Base-by-base conservation (phyloP, 1,140 invertebrate species). In the Drosophila fuyamai region DNA sequence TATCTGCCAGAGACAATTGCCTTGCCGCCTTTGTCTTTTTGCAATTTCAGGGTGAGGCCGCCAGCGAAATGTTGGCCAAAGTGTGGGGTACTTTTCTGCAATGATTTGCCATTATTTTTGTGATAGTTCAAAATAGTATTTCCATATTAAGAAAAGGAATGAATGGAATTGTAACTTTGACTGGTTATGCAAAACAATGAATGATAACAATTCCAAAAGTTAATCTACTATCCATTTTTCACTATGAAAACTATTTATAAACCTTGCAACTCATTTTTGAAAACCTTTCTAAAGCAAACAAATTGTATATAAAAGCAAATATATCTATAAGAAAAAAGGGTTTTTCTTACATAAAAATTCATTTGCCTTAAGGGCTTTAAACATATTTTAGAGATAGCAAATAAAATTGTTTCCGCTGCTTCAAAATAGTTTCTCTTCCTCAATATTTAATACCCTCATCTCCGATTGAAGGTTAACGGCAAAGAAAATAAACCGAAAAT, bases 21-120 rank as follows among this genome's bases (percentile, higher is more conserved):
- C 50, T 74, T 74, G 71, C 48, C 50, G 35, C 41, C 53, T 70
- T 70, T 71, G 66, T 60, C 55, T 71, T 48, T 70, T 70, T 61
- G 35, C 38, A 35, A 51, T 51, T 83, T 71, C 67, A 71, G 81
- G 77, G 81, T 84, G 81, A 73, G 77, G 81, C 81, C 53, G 41
- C 43, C 14, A 47, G 55, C 79, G 54, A 83, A 80, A 79, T 84
- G 77, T 71, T 82, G 50, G 75, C 61, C 76, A 82, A 81, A 73
- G 60, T 72, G 68, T 72, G 40, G 55, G 46, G 68, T 61, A 73
- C 56, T 78, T 65, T 72, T 48, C 32, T 54, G 67, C 62, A 40
- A 81, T 85, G 82, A 84, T 74, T 81, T 61, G 77, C 72, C 51
- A 77, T 51, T 81, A 84, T 62, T 76, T 76, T 58, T 36, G 18